These are phyloP conservation scores for Cladopsammia gracilis DNA, from an alignment of 64 coral and sea anemone species.

Conservation along the genomic window DNA sequence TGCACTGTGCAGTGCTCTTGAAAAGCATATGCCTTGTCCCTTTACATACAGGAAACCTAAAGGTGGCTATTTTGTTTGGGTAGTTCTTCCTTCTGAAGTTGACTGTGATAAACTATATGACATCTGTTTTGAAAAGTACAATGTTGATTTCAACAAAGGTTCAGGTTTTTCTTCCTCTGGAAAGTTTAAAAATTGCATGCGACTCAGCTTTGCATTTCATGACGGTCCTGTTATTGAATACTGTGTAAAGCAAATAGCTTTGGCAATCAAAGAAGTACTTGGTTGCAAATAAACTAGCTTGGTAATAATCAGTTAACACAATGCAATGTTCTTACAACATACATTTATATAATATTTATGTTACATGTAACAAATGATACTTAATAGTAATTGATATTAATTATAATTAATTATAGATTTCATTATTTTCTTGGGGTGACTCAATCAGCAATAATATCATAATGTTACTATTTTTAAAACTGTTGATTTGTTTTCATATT, in stretches of 20 bases:
- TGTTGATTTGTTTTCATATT: too few relatives aligned
- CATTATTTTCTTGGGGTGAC: too few relatives aligned
- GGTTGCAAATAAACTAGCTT: too few relatives aligned
- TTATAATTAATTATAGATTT: too few relatives aligned
- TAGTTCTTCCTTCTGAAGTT: conserved; percentile 62
- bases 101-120: conserved; percentile 69
- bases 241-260: conserved; percentile 46
- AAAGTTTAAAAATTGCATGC: conserved; percentile 80
- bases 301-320: too few relatives aligned
- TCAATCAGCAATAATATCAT: too few relatives aligned
- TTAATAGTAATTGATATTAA: too few relatives aligned
- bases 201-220: conserved; percentile 73
- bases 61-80: conserved; percentile 94
- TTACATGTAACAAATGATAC: too few relatives aligned
- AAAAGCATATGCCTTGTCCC: conserved; percentile 73
- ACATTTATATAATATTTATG: too few relatives aligned
- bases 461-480: too few relatives aligned
- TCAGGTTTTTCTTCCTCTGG: conserved; percentile 73
- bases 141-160: conserved; percentile 66
- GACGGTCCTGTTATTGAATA: conserved; percentile 18
- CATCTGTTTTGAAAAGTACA: conserved; percentile 79
- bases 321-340: too few relatives aligned
- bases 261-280: conserved; percentile 20
- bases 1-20: conserved; percentile 81
- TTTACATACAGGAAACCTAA: conserved; percentile 59